Conservation (phyloP, 2,113 vertebrate species). For the Gila orcuttii region DNA sequence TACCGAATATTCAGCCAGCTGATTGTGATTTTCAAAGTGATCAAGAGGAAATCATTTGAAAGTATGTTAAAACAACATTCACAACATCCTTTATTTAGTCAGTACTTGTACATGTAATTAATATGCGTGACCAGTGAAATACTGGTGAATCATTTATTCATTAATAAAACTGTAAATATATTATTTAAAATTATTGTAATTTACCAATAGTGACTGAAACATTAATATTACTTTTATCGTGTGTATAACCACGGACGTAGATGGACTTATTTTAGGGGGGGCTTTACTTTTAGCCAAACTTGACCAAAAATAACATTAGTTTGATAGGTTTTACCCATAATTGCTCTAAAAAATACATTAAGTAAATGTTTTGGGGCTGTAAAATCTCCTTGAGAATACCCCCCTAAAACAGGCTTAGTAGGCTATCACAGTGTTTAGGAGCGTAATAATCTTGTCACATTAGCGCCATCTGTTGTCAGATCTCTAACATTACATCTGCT, state of each 20-base stretch:
- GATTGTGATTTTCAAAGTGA: conserved; percentile 66
- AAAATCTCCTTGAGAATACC: no score
- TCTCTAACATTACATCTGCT: conserved; percentile 43
- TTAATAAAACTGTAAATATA: neutral
- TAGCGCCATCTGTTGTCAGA: conserved; percentile 5
- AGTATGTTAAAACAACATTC: neutral
- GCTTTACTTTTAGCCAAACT: no score
- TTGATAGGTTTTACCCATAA: no score
- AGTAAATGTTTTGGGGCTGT: no score
- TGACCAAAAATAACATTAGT: no score
- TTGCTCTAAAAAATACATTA: no score
- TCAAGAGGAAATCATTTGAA: conserved; percentile 74
- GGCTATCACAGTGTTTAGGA: neutral
- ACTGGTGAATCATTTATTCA: neutral
- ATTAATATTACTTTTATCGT: neutral
- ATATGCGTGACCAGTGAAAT: neutral
- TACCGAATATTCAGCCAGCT: conserved; percentile 56
- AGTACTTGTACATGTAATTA: neutral
- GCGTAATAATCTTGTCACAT: neutral
- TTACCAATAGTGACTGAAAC: neutral
- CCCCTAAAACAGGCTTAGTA: no score
- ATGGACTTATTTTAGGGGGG: no score
- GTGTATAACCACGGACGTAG: no score
- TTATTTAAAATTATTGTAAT: neutral
- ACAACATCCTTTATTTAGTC: neutral